Evolutionary conservation across 2,797 vertebrate species (phyloP).

Genomic region (Phalanger gymnotis): DNA sequence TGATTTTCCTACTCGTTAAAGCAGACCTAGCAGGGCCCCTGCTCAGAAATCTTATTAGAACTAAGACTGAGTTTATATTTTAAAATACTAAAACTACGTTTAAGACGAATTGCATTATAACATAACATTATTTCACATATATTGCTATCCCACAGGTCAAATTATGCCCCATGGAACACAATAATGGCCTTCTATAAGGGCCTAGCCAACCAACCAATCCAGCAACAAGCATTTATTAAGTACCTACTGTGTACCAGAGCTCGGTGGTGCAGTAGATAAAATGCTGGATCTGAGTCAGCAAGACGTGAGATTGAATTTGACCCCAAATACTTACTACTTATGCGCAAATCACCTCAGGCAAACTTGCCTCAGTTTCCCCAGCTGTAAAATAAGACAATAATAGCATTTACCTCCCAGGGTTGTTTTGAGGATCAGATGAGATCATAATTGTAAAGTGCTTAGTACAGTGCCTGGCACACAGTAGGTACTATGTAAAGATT

Average conservation of each 20-base stretch:
- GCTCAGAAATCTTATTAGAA: not conserved
- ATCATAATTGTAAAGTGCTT: not conserved
- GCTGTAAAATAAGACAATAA: not conserved
- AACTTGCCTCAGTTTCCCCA: not conserved
- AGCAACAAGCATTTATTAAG: not conserved
- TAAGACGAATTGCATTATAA: not conserved
- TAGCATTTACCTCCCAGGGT: not conserved
- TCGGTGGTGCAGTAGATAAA: not conserved
- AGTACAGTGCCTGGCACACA: not conserved
- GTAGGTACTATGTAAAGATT: not conserved
- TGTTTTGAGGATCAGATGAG: not conserved
- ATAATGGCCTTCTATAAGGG: constrained; percentile 34
- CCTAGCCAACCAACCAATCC: not conserved
- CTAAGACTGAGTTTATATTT: constrained; percentile 30
- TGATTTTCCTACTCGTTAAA: not conserved
- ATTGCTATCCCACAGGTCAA: constrained; percentile 20
- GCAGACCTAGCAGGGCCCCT: not conserved
- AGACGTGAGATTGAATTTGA: not conserved
- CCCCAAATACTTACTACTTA: not conserved
- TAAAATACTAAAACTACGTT: constrained; percentile 14
- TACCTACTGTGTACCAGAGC: not conserved
- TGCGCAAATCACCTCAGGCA: not conserved
- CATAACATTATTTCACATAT: constrained; percentile 23
- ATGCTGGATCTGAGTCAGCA: not conserved
- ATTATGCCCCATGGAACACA: not conserved